Evolutionary conservation across 2,797 vertebrate genomes (phyloP), one percentile per base, ranked within the genome.

Genomic region (Cetoscarus ocellatus): DNA sequence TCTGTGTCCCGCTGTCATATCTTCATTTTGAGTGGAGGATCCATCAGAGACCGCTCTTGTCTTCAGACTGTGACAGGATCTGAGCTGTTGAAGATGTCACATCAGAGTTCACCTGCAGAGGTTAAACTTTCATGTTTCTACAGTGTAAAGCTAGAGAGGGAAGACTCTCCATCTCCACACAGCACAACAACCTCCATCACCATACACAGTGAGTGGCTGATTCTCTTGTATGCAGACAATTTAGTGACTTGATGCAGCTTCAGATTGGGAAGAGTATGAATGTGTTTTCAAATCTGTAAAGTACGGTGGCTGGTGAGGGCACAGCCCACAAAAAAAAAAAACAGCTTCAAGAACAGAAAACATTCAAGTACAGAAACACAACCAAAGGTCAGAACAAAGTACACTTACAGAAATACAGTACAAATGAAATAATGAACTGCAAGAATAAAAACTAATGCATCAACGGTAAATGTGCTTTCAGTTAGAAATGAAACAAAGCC

Each of bases 1-100:
- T 5, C 15, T 51, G 67, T 10, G 3, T 0, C 6, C 51, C 8
- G 36, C 14, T 91, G 87, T 85, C 2, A 54, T 66, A 85, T 87
- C 69, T 36, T 53, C 49, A 53, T 0, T 52, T 6, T 36, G 1
- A 8, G 0, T 42, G 7, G 27, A 19, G 0, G 8, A 18, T 0
- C 0, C 1, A 1, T 0, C 3, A 3, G 5, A 39, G 0, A 0
- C 0, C 1, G 0, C 3, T 18, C 17, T 0, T 90, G 87, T 80
- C 6, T 27, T 0, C 3, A 63, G 8, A 62, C 10, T 5, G n/a
- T 86, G 39, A 74, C 67, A 50, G 86, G 80, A 44, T 10, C 58
- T 70, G 65, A 80, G 19, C 36, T 87, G 51, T 17, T 86, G 53
- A 2, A 0, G 0, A 10, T 13, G 17, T 2, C 35, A 34, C 0